Evolutionary conservation across 2,888 invertebrate genomes (phyloP).

Genomic region (Philaethria dido): DNA sequence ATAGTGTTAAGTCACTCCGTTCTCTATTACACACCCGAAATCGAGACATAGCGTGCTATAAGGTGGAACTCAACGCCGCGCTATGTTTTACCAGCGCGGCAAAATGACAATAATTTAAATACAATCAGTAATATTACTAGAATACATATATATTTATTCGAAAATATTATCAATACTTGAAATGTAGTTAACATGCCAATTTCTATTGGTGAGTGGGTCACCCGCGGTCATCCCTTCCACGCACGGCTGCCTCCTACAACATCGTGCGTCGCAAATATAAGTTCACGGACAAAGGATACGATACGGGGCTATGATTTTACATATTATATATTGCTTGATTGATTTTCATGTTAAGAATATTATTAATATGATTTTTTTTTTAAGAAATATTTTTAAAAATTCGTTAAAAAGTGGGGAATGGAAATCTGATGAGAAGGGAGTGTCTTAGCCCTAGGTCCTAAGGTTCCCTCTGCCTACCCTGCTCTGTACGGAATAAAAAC

Average conservation of each 20-base stretch:
- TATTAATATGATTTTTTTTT: neutral
- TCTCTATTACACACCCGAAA: too few species aligned
- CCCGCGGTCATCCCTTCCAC: conserved; percentile 60
- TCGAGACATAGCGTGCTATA: too few species aligned
- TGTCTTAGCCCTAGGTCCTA: too few species aligned
- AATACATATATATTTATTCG: neutral
- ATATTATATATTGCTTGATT: conserved; percentile 30
- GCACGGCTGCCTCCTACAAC: conserved; percentile 63
- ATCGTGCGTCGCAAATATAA: conserved; percentile 45
- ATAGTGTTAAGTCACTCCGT: too few species aligned
- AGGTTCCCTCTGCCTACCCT: too few species aligned
- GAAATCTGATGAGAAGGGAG: too few species aligned
- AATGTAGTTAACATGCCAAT: conserved; percentile 26
- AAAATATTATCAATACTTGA: neutral
- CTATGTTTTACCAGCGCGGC: too few species aligned
- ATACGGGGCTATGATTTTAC: conserved; percentile 27
- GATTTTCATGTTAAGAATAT: conserved; percentile 19
- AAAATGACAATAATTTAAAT: too few species aligned
- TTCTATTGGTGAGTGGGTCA: conserved; percentile 39
- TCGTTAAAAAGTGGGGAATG: too few species aligned
- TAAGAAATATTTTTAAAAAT: neutral
- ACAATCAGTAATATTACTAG: too few species aligned
- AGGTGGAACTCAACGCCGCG: too few species aligned
- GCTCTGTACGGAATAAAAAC: too few species aligned
- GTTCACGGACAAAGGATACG: conserved; percentile 35